These are phyloP conservation scores for Chamaea fasciata DNA, from an alignment of 2,113 vertebrate genomes.

Conservation along the genomic window DNA sequence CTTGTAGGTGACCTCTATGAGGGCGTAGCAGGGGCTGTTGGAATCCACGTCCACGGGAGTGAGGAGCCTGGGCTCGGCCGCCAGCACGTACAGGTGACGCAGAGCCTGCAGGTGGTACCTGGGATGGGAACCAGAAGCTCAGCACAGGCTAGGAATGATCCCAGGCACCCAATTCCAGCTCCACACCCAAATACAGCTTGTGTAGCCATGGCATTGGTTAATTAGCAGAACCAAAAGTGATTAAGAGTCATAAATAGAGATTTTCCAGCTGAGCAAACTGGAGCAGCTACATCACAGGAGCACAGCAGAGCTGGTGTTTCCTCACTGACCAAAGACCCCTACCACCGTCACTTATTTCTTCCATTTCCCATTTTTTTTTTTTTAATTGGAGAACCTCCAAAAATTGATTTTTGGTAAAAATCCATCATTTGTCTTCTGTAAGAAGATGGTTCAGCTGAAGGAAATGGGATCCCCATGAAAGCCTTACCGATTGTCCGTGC, in stretches of 20 bases:
- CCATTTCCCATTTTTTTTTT: not conserved
- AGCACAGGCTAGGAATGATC: not conserved
- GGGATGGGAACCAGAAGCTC: not conserved
- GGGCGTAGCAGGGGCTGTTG: constrained; percentile 89
- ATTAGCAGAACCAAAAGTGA: not conserved
- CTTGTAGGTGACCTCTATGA: constrained; percentile 96
- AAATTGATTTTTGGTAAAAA: not conserved
- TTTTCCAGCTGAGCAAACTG: not conserved
- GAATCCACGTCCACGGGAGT: constrained; percentile 94
- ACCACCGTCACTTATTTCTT: not conserved
- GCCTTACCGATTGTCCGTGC: constrained; percentile 92
- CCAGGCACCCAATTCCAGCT: not conserved
- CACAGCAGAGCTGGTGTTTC: not conserved
- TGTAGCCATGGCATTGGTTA: not conserved
- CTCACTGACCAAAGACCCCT: not conserved
- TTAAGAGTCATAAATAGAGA: not conserved
- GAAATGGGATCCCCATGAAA: not conserved
- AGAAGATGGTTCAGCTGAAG: not conserved
- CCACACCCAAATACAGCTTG: not conserved
- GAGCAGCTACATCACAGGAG: not conserved
- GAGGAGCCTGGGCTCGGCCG: constrained; percentile 90
- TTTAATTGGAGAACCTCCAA: not conserved
- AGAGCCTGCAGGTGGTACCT: constrained; percentile 98
- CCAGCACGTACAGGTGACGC: constrained; percentile 90
- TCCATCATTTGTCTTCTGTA: not conserved